Conservation (phyloP, 2,113 vertebrate species). For the Butorides virescens region DNA sequence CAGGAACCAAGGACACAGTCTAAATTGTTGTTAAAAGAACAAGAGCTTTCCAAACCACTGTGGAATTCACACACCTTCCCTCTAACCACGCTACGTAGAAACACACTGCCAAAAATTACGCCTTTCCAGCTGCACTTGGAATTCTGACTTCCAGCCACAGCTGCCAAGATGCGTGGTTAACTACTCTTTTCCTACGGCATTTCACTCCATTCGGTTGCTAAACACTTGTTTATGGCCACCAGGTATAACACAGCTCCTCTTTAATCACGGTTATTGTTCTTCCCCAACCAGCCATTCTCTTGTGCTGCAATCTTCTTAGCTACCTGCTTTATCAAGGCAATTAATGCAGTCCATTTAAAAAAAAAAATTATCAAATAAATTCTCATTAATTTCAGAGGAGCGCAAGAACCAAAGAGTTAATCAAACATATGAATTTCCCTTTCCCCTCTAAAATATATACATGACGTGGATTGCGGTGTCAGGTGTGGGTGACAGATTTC, state of each 20-base stretch:
- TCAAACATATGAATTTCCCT: neutral
- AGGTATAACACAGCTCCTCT: neutral
- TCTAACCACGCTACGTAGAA: neutral
- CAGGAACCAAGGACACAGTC: neutral
- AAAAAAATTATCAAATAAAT: neutral
- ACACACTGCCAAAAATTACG: neutral
- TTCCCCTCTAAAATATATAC: neutral
- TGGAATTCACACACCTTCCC: neutral
- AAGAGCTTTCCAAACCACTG: neutral
- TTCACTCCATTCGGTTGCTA: neutral
- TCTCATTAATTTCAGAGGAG: neutral
- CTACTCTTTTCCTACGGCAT: neutral
- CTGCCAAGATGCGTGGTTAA: neutral
- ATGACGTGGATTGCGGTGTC: neutral
- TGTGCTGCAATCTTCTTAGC: neutral
- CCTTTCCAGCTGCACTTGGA: neutral
- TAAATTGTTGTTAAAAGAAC: neutral
- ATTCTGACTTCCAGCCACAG: neutral
- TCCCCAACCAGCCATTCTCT: neutral
- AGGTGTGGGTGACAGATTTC: neutral
- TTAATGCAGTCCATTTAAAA: neutral
- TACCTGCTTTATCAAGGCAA: neutral
- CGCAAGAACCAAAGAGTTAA: neutral
- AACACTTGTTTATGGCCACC: neutral
- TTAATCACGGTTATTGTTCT: neutral